Conservation (phyloP, 2,888 invertebrate genomes). For the Cenopis cana region DNA sequence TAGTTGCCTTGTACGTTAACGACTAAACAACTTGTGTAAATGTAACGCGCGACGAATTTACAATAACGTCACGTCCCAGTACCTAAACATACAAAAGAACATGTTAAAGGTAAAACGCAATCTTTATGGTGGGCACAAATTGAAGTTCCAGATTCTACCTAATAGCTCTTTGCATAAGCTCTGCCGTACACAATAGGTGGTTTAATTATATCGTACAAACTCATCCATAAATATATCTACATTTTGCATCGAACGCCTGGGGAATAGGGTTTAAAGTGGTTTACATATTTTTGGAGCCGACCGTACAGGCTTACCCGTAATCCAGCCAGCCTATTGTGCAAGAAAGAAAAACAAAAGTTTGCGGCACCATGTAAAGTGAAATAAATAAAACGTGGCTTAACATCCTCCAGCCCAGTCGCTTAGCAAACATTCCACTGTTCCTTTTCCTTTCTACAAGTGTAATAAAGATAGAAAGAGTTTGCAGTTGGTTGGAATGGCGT, state of each 20-base stretch:
- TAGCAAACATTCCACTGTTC: background rate
- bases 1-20: background rate
- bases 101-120: constrained; percentile 1
- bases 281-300: background rate
- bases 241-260: background rate
- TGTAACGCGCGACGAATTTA: too few relatives aligned
- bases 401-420: constrained; percentile 36
- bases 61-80: background rate
- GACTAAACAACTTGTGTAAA: background rate
- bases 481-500: constrained; percentile 22
- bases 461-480: constrained; percentile 36
- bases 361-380: constrained; percentile 49
- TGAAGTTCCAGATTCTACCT: constrained; percentile 5
- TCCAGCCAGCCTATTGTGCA: constrained; percentile 29
- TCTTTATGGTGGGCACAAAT: constrained; percentile 16
- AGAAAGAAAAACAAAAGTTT: constrained; percentile 44
- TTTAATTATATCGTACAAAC: constrained; percentile 41
- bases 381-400: constrained; percentile 49
- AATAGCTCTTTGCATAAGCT: constrained; percentile 12
- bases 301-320: constrained; percentile 37
- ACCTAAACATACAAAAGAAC: background rate
- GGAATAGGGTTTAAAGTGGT: background rate
- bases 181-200: constrained; percentile 34
- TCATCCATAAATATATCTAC: background rate
- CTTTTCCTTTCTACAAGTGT: constrained; percentile 8